phyloP scores from a whole-genome alignment of 1,140 invertebrate species.

The Trichomalopsis sarcophagae region DNA sequence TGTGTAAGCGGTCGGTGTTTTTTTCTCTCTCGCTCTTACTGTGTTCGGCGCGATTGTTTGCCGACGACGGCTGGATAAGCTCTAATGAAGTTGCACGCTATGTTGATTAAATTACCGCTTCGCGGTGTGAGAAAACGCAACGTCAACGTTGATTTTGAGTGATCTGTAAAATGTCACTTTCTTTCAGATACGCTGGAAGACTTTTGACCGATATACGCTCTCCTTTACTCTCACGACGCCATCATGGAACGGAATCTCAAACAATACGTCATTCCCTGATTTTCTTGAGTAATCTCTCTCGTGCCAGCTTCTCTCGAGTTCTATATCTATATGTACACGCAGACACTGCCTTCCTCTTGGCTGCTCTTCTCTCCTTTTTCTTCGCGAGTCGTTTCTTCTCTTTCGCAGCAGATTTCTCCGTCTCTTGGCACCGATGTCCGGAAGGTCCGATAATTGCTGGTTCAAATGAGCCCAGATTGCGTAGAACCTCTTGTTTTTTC shows the following conservation, averaged over 20 bases:
- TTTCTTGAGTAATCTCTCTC: constrained; percentile 33
- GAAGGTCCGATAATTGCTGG: constrained; percentile 25
- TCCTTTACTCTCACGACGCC: background rate
- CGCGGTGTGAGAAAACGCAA: background rate
- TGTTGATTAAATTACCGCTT: background rate
- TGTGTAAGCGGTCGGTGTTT: background rate
- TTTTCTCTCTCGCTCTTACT: background rate
- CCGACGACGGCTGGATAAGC: background rate
- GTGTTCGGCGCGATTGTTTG: background rate
- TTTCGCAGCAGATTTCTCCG: background rate
- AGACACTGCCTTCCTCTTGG: background rate
- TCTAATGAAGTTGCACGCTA: background rate
- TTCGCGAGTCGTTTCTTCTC: background rate
- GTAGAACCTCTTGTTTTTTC: constrained; percentile 10
- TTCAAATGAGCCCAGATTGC: constrained; percentile 28
- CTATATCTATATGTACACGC: background rate
- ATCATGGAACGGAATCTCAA: constrained; percentile 23
- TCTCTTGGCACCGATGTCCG: background rate
- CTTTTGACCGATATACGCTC: background rate
- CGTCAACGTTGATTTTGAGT: no score
- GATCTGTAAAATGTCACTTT: background rate
- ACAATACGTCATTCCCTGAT: constrained; percentile 58
- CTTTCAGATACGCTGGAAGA: no score
- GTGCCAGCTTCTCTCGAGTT: background rate
- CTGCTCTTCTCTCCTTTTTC: background rate